Conservation (phyloP, 2,888 invertebrate species). For the Drepana falcataria region DNA sequence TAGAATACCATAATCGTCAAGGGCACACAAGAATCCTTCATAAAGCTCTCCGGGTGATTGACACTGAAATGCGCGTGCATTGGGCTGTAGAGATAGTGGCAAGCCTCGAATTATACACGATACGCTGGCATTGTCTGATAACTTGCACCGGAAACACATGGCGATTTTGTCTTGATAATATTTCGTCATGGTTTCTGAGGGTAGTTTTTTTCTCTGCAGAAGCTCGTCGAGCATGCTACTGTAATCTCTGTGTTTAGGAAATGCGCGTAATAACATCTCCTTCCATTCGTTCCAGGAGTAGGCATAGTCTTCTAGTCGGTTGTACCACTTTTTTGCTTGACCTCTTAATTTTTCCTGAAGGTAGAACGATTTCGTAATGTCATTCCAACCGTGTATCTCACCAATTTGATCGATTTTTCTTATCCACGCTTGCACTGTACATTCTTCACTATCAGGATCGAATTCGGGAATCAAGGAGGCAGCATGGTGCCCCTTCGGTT, state of each 20-base stretch:
- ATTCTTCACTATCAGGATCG: too few relatives aligned
- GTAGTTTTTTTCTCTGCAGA: conserved; percentile 17
- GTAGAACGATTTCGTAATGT: conserved; percentile 16
- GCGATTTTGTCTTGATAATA: conserved; percentile 30
- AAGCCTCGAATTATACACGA: conserved; percentile 24
- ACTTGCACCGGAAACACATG: conserved; percentile 25
- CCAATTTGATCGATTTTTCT: too few relatives aligned
- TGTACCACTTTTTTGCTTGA: conserved; percentile 21
- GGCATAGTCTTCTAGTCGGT: conserved; percentile 21
- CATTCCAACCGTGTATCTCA: conserved; percentile 12
- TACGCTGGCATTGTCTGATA: conserved; percentile 17
- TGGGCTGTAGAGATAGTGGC: conserved; percentile 17
- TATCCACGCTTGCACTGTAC: too few relatives aligned
- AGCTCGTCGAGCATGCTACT: conserved; percentile 18
- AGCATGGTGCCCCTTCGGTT: too few relatives aligned
- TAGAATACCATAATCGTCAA: conserved; percentile 10
- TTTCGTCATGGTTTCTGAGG: conserved; percentile 1
- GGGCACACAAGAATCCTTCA: conserved; percentile 17
- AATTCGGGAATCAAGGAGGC: too few relatives aligned
- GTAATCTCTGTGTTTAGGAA: conserved; percentile 23
- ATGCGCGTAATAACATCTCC: conserved; percentile 18
- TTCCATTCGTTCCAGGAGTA: conserved; percentile 27
- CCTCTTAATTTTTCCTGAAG: conserved; percentile 22
- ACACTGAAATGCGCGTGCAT: conserved; percentile 24
- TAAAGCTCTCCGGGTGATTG: conserved; percentile 19